A percentile compares a stretch with the other conserved stretches of the same genome.
Conservation (phyloP, 2,113 vertebrate species). For the Genyomyrus donnyi region DNA sequence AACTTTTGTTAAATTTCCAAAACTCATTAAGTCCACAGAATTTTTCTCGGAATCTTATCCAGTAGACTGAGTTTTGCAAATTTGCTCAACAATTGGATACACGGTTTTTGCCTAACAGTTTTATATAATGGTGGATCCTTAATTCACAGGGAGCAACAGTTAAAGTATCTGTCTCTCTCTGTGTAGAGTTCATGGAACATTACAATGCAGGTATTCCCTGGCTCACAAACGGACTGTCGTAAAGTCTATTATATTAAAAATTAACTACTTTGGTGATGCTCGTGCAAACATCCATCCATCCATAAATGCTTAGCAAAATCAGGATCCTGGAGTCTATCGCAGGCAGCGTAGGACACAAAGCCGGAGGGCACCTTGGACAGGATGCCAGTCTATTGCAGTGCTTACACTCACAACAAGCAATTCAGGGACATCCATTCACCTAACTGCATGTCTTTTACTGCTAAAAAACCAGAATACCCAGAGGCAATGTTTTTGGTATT, state of each 20-base stretch:
- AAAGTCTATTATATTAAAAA: neutral
- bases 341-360: neutral
- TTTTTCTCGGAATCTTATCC: neutral
- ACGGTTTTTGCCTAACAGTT: slow-evolving; percentile 9
- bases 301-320: neutral
- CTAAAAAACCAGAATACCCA: neutral
- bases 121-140: slow-evolving; percentile 24
- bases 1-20: neutral
- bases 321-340: neutral
- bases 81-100: neutral
- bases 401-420: neutral
- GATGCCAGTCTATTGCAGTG: neutral
- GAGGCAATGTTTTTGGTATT: neutral
- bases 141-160: neutral
- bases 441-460: neutral
- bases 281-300: neutral
- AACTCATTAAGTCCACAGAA: neutral
- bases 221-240: neutral
- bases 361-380: neutral
- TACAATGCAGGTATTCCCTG: neutral
- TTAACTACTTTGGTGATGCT: neutral
- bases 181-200: neutral
- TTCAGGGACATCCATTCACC: neutral
- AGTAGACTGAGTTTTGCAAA: neutral
- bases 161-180: neutral